Base-by-base conservation (phyloP, 2,888 invertebrate species). In the Pseudanteris insignis region DNA sequence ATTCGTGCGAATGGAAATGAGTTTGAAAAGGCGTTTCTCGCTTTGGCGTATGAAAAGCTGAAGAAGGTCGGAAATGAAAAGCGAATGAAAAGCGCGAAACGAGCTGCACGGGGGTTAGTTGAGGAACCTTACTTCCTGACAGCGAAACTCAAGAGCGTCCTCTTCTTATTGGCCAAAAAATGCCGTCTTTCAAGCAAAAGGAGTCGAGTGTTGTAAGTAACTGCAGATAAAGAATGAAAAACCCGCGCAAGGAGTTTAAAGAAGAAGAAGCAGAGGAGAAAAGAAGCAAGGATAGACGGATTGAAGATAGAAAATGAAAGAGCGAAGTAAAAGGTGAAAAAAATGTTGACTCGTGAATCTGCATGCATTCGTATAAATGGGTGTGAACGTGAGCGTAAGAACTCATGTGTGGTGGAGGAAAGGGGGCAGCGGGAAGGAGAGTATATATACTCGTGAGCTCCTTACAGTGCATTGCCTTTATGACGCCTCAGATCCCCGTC, bases 401-500 rank as follows among this genome's bases (percentile, higher is more conserved):
- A 58, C 37, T 51, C 30, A 46, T 58, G 38, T 50, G 64, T 46
- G 38, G 46, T 41, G 26, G 40, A 12, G 41, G 25, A 40, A 41
- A 26, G 50, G 34, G 41, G 37, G 41, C 28, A 28, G 10, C 25
- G 44, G 50, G 34, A 37, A 59, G 59, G 59, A 57, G 61, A 43
- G 62, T 65, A 55, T 63, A 64, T 66, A 67, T 65, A 67, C 68
- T 71, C 72, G 75, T 78, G 78, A 76, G 77, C 78, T 78, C 78
- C 78, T 78, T 78, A 78, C 77, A 78, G 78, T 79, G 76, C 77
- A 79, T 79, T 79, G 78, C 73, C 78, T 78, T 75, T 75, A 72
- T 72, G 70, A 72, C 73, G 71, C 76, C 72, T 75, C 67, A 59
- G 64, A 67, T 72, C 70, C 73, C 75, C 75, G 75, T 76, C 71